phyloP scores from a whole-genome alignment of 2,888 invertebrate species.

The Brenthis hecate region DNA sequence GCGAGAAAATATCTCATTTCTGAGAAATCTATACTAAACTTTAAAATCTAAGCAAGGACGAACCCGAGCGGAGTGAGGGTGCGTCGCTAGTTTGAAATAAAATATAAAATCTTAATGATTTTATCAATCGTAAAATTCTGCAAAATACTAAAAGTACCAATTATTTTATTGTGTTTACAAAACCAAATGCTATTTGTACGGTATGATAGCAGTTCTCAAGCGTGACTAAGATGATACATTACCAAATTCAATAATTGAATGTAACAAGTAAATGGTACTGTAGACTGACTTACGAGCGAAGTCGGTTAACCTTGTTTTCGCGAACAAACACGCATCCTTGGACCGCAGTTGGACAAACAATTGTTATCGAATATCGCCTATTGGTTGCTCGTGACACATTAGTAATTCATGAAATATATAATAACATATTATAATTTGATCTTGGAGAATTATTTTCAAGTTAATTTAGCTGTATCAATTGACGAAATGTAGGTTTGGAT shows the following conservation, averaged over 20 bases:
- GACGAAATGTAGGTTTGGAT: not conserved
- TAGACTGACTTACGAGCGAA: slow-evolving; percentile 11
- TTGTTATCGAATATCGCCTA: slow-evolving; percentile 51
- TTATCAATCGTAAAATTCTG: no score
- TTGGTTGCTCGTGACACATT: slow-evolving; percentile 36
- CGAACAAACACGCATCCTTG: slow-evolving; percentile 55
- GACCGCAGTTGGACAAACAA: slow-evolving; percentile 67
- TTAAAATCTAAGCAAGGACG: no score
- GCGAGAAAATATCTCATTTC: no score
- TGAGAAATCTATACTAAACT: no score
- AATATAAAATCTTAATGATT: no score
- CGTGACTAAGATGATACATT: slow-evolving; percentile 5
- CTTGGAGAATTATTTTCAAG: not conserved
- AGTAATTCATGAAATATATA: slow-evolving; percentile 8
- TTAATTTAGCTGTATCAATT: not conserved
- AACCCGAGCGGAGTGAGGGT: no score
- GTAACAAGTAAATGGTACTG: not conserved
- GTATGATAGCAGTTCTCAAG: not conserved
- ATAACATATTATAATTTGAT: not conserved
- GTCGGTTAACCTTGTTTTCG: slow-evolving; percentile 40
- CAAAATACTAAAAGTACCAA: no score
- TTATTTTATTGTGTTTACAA: no score
- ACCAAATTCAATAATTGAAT: slow-evolving; percentile 5
- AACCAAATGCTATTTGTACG: no score
- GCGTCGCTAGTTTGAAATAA: no score